phyloP scores from a whole-genome alignment of 2,888 invertebrate species.

The Stenurella melanura region DNA sequence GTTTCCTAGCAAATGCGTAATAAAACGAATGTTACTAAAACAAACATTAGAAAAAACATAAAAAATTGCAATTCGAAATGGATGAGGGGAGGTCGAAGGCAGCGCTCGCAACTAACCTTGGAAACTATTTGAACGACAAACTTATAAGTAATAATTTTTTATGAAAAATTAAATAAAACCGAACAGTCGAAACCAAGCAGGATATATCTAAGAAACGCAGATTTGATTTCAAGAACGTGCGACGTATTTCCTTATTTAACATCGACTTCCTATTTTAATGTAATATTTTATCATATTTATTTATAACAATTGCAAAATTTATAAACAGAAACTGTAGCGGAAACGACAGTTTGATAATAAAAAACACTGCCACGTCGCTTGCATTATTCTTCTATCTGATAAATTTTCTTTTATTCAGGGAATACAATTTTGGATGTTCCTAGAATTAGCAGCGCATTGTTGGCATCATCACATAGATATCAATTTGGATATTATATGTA shows the following conservation, averaged over 20 bases:
- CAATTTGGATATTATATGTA: not conserved
- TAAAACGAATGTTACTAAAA: not conserved
- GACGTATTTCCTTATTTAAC: constrained; percentile 25
- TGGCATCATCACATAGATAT: not conserved
- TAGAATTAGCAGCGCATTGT: not conserved
- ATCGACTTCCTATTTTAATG: constrained; percentile 24
- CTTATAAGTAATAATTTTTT: not conserved
- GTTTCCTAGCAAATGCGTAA: not conserved
- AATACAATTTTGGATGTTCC: not conserved
- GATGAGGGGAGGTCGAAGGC: not conserved
- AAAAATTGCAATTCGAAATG: not conserved
- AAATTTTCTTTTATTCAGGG: constrained; percentile 12
- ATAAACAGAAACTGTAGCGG: constrained; percentile 25
- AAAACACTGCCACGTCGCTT: constrained; percentile 16
- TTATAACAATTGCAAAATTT: constrained; percentile 33
- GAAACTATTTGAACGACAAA: not conserved
- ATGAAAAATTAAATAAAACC: not conserved
- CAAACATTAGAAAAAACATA: not conserved
- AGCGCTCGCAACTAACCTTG: not conserved
- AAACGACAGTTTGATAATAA: constrained; percentile 27
- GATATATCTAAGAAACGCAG: constrained; percentile 3
- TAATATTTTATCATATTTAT: constrained; percentile 36
- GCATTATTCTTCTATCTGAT: constrained; percentile 20
- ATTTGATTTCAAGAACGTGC: not conserved
- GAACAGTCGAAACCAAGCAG: not conserved